Evolutionary conservation across 2,888 invertebrate species (phyloP), one percentile per base, ranked within the genome.

Genomic region (Automeris io): DNA sequence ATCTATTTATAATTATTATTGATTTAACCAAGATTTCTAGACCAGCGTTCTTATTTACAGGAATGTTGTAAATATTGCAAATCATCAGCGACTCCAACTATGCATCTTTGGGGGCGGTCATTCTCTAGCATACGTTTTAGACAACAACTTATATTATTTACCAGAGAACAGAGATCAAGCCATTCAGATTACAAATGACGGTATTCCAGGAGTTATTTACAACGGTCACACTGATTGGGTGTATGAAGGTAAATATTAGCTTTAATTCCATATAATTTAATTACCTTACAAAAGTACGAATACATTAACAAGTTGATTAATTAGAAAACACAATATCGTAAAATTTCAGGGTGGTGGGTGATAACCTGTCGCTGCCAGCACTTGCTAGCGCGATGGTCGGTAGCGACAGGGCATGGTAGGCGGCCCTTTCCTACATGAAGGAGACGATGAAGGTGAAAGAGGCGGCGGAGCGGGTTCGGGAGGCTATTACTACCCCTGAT

Each of bases 211-310:
- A 1, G 80, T 90, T 8, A 74, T 95, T 32, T 96, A 92, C 70
- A 95, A 96, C 70, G 96, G 96, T 9, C 89, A 96, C 36, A 91
- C 96, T 6, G 97, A 97, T 74, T 97, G 97, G 97, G 93, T 97
- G 1, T 97, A 97, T 65, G 97, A 97, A 90, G 95, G 94, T 94
- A 49, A 42, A 23, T 34, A 6, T 12, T 2, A 24, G 2, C 8
- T 9, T 70, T 43, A n/a, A 16, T 0, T 18, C 4, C 18, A 6
- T 3, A 18, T 11, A 29, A 9, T 21, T 16, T 39, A 16, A 13
- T 12, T 12, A 22, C 5, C 18, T 11, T 7, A 33, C 3, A n/a
- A n/a, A n/a, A n/a, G n/a, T n/a, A n/a, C n/a, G n/a, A n/a, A n/a
- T n/a, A n/a, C n/a, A n/a, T n/a, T n/a, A n/a, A n/a, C n/a, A n/a